Evolutionary conservation across 2,113 vertebrate genomes (phyloP).

Genomic region (Oostethus manadensis): DNA sequence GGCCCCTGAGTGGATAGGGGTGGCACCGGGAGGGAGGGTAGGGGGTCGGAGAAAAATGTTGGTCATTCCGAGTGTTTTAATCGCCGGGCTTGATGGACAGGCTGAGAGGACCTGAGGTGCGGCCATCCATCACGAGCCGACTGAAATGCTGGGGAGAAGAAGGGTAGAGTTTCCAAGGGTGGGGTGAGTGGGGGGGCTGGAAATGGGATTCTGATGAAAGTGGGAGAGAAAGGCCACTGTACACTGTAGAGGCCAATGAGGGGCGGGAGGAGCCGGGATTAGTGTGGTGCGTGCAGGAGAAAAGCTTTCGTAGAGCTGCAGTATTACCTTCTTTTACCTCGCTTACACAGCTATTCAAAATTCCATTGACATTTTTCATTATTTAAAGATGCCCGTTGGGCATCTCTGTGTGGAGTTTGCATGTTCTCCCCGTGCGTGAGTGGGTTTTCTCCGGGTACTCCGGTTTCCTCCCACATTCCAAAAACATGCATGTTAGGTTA

Average conservation of each 20-base stretch:
- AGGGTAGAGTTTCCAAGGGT: constrained; percentile 80
- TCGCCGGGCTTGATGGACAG: constrained; percentile 86
- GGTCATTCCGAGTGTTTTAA: constrained; percentile 82
- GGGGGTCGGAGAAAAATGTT: constrained; percentile 57
- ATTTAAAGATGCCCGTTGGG: no score
- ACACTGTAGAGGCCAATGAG: constrained; percentile 79
- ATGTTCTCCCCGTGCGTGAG: no score
- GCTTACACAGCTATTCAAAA: constrained; percentile 5
- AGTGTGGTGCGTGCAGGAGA: constrained; percentile 53
- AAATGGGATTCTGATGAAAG: constrained; percentile 90
- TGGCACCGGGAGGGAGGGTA: constrained; percentile 44
- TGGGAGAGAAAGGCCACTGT: constrained; percentile 80
- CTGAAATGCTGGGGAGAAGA: constrained; percentile 67
- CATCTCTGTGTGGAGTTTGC: no score
- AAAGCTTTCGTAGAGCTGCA: constrained; percentile 24
- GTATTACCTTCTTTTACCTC: background rate
- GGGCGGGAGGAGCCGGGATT: constrained; percentile 75
- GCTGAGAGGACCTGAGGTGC: constrained; percentile 79
- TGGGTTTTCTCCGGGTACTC: no score
- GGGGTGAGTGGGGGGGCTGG: constrained; percentile 74
- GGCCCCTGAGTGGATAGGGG: constrained; percentile 55
- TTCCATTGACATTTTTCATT: constrained; percentile 7
- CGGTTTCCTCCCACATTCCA: no score
- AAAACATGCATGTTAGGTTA: no score
- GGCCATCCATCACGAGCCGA: constrained; percentile 86